These are phyloP conservation scores for Baryphthengus martii DNA, from an alignment of 2,113 vertebrate genomes.

Conservation along the genomic window DNA sequence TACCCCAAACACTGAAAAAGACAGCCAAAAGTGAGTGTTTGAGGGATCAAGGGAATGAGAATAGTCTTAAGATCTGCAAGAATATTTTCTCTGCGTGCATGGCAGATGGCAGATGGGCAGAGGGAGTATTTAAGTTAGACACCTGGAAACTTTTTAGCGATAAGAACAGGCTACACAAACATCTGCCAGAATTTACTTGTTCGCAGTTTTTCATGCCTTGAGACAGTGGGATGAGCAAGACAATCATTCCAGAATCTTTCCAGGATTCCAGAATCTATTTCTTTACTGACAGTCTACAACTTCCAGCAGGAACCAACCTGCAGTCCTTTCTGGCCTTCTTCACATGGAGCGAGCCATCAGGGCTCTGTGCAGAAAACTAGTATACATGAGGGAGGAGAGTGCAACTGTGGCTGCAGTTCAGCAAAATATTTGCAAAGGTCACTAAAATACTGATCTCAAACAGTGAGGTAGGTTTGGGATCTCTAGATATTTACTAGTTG, in stretches of 20 bases:
- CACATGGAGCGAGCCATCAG: not conserved
- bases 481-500: not conserved
- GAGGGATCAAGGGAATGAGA: not conserved
- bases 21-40: not conserved
- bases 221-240: not conserved
- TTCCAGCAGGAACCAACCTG: not conserved
- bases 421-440: not conserved
- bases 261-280: not conserved
- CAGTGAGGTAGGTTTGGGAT: not conserved
- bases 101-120: not conserved
- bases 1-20: not conserved
- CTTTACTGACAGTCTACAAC: not conserved
- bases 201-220: not conserved
- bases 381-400: not conserved
- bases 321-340: not conserved
- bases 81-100: not conserved
- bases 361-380: not conserved
- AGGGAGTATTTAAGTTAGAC: not conserved
- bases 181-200: not conserved
- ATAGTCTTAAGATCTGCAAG: not conserved
- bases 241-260: not conserved
- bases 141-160: not conserved
- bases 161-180: not conserved
- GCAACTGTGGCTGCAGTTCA: not conserved
- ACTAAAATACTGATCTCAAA: not conserved